Conservation (phyloP, 1,140 invertebrate genomes). For the Manduca sexta region DNA sequence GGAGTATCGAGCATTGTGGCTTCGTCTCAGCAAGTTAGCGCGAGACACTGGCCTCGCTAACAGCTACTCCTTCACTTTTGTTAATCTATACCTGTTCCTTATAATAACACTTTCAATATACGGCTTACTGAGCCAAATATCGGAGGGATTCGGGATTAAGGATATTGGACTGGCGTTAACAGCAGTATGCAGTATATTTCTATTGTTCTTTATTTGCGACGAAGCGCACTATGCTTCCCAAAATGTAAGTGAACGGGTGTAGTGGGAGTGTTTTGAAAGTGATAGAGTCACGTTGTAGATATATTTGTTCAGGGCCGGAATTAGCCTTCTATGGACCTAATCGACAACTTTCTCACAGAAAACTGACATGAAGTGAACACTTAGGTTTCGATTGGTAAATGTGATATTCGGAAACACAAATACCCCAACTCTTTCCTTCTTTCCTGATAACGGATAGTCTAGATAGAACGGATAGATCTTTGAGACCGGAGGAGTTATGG, state of each 20-base stretch:
- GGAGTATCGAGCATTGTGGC: slow-evolving; percentile 78
- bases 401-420: too few relatives aligned
- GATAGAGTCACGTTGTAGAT: too few relatives aligned
- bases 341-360: too few relatives aligned
- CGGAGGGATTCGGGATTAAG: slow-evolving; percentile 78
- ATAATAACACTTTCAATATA: slow-evolving; percentile 81
- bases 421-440: too few relatives aligned
- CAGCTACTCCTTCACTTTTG: slow-evolving; percentile 77
- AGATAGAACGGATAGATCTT: too few relatives aligned
- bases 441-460: too few relatives aligned
- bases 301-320: too few relatives aligned
- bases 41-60: slow-evolving; percentile 76
- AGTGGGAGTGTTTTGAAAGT: too few relatives aligned
- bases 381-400: too few relatives aligned
- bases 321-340: too few relatives aligned
- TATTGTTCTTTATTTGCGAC: slow-evolving; percentile 80
- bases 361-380: too few relatives aligned
- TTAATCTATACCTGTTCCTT: slow-evolving; percentile 78
- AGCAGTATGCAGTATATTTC: slow-evolving; percentile 74
- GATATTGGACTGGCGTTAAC: slow-evolving; percentile 79
- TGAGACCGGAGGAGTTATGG: too few relatives aligned
- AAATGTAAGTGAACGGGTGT: slow-evolving; percentile 65
- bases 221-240: slow-evolving; percentile 79
- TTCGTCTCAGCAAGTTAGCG: slow-evolving; percentile 77
- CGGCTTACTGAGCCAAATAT: slow-evolving; percentile 78